These are phyloP conservation scores for Prunella himalayana DNA, from an alignment of 2,113 vertebrate species.

Conservation along the genomic window DNA sequence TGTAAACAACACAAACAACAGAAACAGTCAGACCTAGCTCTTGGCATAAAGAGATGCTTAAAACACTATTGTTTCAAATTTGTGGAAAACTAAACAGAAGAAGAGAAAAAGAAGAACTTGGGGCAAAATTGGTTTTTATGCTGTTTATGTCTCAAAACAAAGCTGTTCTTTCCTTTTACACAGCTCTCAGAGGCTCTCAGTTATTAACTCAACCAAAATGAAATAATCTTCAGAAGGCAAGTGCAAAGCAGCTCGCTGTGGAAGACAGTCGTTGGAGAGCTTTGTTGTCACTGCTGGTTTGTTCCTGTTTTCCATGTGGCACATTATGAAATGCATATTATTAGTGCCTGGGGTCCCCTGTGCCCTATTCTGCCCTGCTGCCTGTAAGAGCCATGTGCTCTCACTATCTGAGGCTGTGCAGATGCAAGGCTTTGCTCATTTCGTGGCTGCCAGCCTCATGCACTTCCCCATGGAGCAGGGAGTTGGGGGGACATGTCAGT, in stretches of 20 bases:
- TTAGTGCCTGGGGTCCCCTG: neutral
- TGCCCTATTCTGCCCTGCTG: neutral
- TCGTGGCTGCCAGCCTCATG: neutral
- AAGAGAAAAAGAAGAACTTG: neutral
- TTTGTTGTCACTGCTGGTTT: neutral
- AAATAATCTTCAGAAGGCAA: neutral
- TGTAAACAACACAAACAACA: neutral
- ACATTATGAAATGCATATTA: neutral
- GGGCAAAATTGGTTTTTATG: neutral
- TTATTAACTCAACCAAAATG: neutral
- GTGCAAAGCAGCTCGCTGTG: neutral
- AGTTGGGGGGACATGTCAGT: accelerated
- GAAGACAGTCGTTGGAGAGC: neutral
- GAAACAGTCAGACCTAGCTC: neutral
- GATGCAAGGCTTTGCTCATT: neutral
- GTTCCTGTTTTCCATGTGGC: neutral
- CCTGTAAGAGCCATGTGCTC: neutral
- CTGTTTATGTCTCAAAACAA: neutral
- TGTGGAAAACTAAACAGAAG: neutral
- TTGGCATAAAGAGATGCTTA: neutral
- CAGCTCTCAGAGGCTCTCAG: neutral
- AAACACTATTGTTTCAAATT: neutral
- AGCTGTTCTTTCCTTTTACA: neutral
- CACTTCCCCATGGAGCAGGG: neutral
- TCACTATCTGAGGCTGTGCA: neutral